Evolutionary conservation across 2,113 vertebrate genomes (phyloP).

Genomic region (Scophthalmus maximus): DNA sequence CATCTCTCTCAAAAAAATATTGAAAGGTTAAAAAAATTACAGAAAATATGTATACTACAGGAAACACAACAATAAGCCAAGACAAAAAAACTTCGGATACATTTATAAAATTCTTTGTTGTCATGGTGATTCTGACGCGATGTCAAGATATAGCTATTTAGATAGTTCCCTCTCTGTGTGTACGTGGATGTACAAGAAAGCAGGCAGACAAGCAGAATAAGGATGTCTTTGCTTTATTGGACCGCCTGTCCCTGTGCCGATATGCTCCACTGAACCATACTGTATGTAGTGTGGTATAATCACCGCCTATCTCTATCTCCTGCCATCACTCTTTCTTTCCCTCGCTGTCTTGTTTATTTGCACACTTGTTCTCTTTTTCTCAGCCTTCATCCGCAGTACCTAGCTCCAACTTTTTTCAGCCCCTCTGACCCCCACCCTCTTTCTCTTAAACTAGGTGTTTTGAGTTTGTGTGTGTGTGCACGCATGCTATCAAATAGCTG

Average conservation of each 20-base stretch:
- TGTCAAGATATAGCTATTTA: conserved; percentile 32
- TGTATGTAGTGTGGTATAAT: conserved; percentile 73
- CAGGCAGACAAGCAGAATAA: conserved; percentile 56
- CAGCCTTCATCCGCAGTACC: conserved; percentile 51
- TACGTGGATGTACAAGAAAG: conserved; percentile 59
- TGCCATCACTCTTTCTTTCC: conserved; percentile 70
- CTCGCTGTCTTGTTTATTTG: conserved; percentile 68
- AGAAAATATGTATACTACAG: not conserved
- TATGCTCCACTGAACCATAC: conserved; percentile 79
- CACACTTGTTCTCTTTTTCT: conserved; percentile 58
- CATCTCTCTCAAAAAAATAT: too few species aligned
- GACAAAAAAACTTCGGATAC: not conserved
- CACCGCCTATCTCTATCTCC: conserved; percentile 64
- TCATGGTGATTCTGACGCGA: conserved; percentile 40
- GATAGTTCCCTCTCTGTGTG: conserved; percentile 43
- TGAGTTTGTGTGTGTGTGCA: conserved; percentile 13
- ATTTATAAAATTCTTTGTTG: conserved; percentile 36
- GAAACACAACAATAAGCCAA: not conserved
- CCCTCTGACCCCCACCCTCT: conserved; percentile 3
- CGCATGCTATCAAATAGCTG: conserved; percentile 45
- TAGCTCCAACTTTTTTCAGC: conserved; percentile 43
- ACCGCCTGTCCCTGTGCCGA: conserved; percentile 72
- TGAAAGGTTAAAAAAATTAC: too few species aligned
- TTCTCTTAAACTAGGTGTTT: conserved; percentile 13
- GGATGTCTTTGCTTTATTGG: conserved; percentile 72